phyloP scores from a whole-genome alignment of 2,888 invertebrate genomes.

The Abrostola tripartita region DNA sequence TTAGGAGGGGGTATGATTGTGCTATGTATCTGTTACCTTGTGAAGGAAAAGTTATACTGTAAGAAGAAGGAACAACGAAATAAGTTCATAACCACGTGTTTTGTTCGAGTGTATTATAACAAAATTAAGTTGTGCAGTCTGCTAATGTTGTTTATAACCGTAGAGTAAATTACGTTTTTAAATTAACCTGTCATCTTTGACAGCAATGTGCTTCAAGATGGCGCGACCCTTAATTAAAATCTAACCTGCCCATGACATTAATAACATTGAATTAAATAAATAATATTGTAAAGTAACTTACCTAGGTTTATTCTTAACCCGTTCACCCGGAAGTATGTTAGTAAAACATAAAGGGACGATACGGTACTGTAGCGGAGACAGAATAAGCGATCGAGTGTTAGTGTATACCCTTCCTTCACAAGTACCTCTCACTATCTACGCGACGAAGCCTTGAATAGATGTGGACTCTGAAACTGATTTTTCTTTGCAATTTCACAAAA shows the following conservation, averaged over 20 bases:
- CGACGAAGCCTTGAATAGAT: conserved; percentile 48
- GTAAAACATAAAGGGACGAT: conserved; percentile 65
- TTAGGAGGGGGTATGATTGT: conserved; percentile 83
- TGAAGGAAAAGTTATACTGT: conserved; percentile 77
- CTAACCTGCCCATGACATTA: conserved; percentile 20
- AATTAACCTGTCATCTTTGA: conserved; percentile 7
- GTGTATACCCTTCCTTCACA: conserved; percentile 79
- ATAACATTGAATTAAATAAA: conserved; percentile 9
- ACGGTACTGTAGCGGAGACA: conserved; percentile 60
- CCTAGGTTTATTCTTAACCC: conserved; percentile 49
- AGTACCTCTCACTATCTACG: conserved; percentile 55
- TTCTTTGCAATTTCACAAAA: conserved; percentile 13
- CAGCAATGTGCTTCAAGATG: conserved; percentile 13
- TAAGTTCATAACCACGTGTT: conserved; percentile 17
- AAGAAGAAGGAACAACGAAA: conserved; percentile 17
- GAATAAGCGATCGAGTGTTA: conserved; percentile 64
- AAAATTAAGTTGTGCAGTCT: conserved; percentile 33
- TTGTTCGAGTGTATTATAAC: conserved; percentile 19
- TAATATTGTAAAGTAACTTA: conserved; percentile 34
- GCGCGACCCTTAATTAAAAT: conserved; percentile 9
- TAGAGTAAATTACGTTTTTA: background rate
- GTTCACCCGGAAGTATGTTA: conserved; percentile 66
- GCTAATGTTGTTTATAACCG: background rate
- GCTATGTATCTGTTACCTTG: conserved; percentile 76
- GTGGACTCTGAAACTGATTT: conserved; percentile 49